Evolutionary conservation across 2,797 vertebrate species (phyloP).

Genomic region (Cryptoblepharus egeriae): DNA sequence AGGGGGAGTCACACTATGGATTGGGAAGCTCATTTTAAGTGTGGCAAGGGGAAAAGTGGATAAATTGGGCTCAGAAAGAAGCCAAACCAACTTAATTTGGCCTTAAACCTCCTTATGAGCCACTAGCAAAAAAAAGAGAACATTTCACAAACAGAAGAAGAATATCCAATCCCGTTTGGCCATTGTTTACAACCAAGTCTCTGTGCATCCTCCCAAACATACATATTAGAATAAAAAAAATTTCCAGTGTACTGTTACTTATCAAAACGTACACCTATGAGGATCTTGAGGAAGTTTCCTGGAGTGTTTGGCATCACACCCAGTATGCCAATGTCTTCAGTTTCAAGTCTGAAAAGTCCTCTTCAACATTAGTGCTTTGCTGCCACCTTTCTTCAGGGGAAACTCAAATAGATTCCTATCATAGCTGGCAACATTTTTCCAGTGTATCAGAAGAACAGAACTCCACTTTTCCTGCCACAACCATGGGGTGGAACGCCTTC

Average conservation of each 20-base stretch:
- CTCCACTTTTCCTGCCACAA: not conserved
- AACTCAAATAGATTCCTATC: not conserved
- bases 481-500: not conserved
- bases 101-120: not conserved
- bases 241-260: not conserved
- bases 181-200: not conserved
- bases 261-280: not conserved
- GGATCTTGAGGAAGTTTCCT: not conserved
- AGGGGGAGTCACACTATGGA: not conserved
- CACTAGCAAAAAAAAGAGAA: accelerated
- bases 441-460: not conserved
- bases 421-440: not conserved
- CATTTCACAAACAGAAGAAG: accelerated
- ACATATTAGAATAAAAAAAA: not conserved
- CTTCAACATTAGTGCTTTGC: not conserved
- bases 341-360: not conserved
- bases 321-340: not conserved
- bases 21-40: not conserved
- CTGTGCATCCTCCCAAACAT: not conserved
- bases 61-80: not conserved
- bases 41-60: not conserved
- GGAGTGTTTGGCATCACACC: not conserved
- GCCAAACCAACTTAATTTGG: too few species aligned
- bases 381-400: not conserved
- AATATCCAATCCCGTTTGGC: not conserved